Evolutionary conservation across 2,888 invertebrate species (phyloP).

Genomic region (Mechanitis mazaeus): DNA sequence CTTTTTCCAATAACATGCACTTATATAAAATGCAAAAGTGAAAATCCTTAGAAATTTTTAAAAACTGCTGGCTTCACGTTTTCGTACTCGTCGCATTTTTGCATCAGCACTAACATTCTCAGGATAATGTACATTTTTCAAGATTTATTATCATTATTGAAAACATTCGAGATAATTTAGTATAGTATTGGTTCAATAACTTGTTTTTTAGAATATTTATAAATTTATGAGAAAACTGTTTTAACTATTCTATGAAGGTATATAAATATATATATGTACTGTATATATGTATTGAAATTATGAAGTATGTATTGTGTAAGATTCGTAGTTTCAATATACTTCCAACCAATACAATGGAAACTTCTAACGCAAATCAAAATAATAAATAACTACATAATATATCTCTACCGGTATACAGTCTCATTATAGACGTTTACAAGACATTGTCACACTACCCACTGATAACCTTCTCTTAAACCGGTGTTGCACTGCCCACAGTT

Average conservation of each 20-base stretch:
- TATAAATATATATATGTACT: no score
- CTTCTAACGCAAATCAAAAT: not conserved
- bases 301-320: no score
- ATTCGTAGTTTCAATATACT: no score
- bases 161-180: not conserved
- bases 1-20: no score
- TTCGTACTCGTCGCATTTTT: constrained; percentile 10
- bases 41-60: constrained; percentile 12
- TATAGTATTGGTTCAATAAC: not conserved
- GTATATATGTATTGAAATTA: no score
- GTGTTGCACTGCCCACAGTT: constrained; percentile 22
- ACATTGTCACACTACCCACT: constrained; percentile 16
- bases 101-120: constrained; percentile 13
- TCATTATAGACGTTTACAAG: not conserved
- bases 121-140: constrained; percentile 7
- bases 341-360: not conserved
- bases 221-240: no score
- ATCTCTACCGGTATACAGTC: no score
- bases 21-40: not conserved
- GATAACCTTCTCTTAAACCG: constrained; percentile 16
- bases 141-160: constrained; percentile 6
- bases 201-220: no score
- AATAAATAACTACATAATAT: not conserved
- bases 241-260: no score
- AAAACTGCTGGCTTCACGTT: constrained; percentile 7